Percentiles rank a stretch among this genome's conserved stretches.
Evolutionary conservation across 1,140 invertebrate species (phyloP).

Genomic region (Tetragonula clypearis): DNA sequence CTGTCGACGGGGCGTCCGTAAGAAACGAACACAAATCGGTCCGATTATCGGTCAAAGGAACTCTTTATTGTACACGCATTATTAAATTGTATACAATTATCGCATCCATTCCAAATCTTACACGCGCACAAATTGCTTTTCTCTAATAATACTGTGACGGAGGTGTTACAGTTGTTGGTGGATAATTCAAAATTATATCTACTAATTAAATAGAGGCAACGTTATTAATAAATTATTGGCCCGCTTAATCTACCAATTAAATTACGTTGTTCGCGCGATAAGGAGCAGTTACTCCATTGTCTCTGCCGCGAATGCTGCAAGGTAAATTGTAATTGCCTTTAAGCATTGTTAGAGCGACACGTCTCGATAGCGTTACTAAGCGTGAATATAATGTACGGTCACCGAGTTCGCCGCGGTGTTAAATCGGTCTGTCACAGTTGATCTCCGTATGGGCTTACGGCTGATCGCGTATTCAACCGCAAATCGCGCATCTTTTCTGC

Average conservation of each 20-base stretch:
- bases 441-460: neutral
- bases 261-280: conserved; percentile 45
- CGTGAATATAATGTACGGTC: conserved; percentile 26
- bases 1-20: neutral
- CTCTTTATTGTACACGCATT: conserved; percentile 80
- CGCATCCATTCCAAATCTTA: conserved; percentile 46
- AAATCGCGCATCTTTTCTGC: neutral
- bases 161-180: conserved; percentile 75
- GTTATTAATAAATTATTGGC: conserved; percentile 78
- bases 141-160: conserved; percentile 80
- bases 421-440: neutral
- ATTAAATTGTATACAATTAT: conserved; percentile 69
- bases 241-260: conserved; percentile 64
- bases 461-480: neutral
- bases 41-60: conserved; percentile 71
- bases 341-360: neutral
- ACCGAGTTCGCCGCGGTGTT: neutral
- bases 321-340: too few species aligned
- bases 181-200: conserved; percentile 73
- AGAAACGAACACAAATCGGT: conserved; percentile 5
- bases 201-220: conserved; percentile 75
- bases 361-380: neutral
- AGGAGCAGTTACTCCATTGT: conserved; percentile 17
- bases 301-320: neutral
- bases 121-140: conserved; percentile 35